These are phyloP conservation scores for Laodelphax striatellus DNA, from an alignment of 1,140 invertebrate species.

Conservation along the genomic window DNA sequence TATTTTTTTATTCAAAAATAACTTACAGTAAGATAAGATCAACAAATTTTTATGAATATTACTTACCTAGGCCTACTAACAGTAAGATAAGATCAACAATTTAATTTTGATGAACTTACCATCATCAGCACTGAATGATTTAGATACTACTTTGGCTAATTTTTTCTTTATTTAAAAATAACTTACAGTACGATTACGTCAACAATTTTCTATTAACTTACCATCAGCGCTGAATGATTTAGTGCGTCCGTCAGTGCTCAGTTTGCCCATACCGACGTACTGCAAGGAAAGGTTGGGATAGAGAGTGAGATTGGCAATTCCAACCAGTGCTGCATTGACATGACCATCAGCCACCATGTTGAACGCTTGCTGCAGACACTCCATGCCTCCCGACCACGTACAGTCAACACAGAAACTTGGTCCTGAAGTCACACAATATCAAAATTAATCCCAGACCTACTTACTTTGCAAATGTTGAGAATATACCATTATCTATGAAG, in stretches of 20 bases:
- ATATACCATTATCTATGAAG: too few species aligned
- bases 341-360: conserved; percentile 46
- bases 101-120: too few species aligned
- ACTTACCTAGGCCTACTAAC: too few species aligned
- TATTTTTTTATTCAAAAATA: too few species aligned
- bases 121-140: too few species aligned
- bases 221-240: conserved; percentile 57
- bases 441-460: not conserved
- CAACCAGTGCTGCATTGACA: conserved; percentile 58
- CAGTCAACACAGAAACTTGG: conserved; percentile 59
- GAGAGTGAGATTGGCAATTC: conserved; percentile 46
- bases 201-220: conserved; percentile 19
- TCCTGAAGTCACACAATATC: conserved; percentile 31
- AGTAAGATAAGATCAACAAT: too few species aligned
- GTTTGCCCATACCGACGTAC: conserved; percentile 43
- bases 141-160: too few species aligned
- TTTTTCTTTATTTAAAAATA: too few species aligned
- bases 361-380: conserved; percentile 50
- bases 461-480: too few species aligned
- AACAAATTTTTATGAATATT: too few species aligned
- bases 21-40: too few species aligned
- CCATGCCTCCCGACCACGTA: conserved; percentile 55
- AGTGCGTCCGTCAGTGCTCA: conserved; percentile 52
- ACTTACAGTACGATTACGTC: too few species aligned
- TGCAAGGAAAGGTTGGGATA: conserved; percentile 50